These are phyloP conservation scores for Euzetes globulus DNA, from an alignment of 2,888 invertebrate genomes.

Conservation along the genomic window DNA sequence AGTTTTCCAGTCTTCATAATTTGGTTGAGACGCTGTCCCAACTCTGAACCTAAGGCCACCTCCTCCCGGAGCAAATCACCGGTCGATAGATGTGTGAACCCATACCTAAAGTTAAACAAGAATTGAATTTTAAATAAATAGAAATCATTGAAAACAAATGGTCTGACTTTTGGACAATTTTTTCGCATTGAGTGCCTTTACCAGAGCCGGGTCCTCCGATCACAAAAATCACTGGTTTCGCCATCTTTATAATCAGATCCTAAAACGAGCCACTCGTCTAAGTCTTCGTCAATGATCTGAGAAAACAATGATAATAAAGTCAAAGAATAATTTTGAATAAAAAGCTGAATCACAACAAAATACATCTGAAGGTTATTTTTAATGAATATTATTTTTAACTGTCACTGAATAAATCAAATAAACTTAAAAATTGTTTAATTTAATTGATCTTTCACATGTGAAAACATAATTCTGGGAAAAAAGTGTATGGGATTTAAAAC, in stretches of 20 bases:
- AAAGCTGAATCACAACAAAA: no score
- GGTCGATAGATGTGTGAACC: conserved; percentile 85
- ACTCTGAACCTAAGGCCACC: conserved; percentile 74
- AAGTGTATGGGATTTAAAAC: no score
- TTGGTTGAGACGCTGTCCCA: conserved; percentile 71
- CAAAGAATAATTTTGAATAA: no score
- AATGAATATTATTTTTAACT: no score
- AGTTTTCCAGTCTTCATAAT: conserved; percentile 83
- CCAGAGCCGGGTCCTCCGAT: conserved; percentile 88
- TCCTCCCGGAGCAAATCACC: conserved; percentile 88
- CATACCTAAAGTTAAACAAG: conserved; percentile 58
- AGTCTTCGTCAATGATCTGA: no score
- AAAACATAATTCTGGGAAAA: no score
- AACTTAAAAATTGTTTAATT: no score
- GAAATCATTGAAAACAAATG: background rate
- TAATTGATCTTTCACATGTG: no score
- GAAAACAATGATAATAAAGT: no score
- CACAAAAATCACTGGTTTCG: conserved; percentile 40
- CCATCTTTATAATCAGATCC: background rate
- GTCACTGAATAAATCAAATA: no score
- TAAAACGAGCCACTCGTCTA: no score
- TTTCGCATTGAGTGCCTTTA: conserved; percentile 93
- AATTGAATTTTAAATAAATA: background rate
- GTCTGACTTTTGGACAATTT: conserved; percentile 42
- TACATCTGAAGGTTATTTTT: background rate